phyloP scores from a whole-genome alignment of 2,113 vertebrate genomes.

The Crotalus helleri region DNA sequence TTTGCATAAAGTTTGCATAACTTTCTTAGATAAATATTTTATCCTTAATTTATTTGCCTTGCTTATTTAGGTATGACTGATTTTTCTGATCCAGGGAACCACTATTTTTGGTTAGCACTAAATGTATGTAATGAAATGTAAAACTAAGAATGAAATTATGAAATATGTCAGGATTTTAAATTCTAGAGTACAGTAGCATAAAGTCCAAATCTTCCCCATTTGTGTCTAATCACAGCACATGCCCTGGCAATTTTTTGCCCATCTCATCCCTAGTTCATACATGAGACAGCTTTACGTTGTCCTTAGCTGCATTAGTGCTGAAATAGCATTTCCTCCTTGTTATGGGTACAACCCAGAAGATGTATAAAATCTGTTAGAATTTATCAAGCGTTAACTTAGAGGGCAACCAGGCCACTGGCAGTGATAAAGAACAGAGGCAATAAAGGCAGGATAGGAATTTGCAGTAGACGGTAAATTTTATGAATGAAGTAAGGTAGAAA shows the following conservation, averaged over 20 bases:
- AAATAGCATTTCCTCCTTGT: not conserved
- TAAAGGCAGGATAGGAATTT: not conserved
- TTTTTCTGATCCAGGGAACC: not conserved
- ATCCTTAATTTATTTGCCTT: not conserved
- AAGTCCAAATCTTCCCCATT: not conserved
- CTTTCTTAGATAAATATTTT: not conserved
- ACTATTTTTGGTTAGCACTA: not conserved
- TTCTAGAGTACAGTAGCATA: not conserved
- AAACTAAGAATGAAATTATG: not conserved
- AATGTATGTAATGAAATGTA: not conserved
- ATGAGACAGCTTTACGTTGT: not conserved
- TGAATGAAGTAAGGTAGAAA: not conserved
- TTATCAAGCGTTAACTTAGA: not conserved
- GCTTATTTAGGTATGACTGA: not conserved
- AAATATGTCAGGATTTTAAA: not conserved
- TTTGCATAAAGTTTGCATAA: not conserved
- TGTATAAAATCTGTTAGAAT: not conserved
- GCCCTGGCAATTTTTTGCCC: not conserved
- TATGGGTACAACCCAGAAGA: not conserved
- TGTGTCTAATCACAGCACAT: not conserved
- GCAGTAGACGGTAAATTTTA: not conserved
- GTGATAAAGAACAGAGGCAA: not conserved
- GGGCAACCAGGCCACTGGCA: not conserved
- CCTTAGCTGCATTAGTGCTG: not conserved
- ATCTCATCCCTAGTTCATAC: not conserved